Percentiles rank a stretch among this genome's conserved stretches.
These are phyloP conservation scores for Lapara coniferarum DNA, from an alignment of 2,888 invertebrate species.

Conservation along the genomic window DNA sequence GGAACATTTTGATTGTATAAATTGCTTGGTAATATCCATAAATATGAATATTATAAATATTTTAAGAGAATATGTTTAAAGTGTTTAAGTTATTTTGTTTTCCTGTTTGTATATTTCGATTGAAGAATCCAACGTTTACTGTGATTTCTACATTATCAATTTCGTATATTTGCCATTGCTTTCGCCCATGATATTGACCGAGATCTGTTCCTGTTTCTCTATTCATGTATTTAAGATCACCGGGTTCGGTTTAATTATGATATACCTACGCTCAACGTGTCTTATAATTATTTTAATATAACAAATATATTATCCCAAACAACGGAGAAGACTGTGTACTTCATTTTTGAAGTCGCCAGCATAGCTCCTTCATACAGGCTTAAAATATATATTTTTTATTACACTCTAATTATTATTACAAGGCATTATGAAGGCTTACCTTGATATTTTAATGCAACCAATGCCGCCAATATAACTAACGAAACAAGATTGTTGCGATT, in stretches of 20 bases:
- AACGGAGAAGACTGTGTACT: too few relatives aligned
- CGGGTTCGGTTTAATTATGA: too few relatives aligned
- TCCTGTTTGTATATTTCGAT: background rate
- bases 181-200: background rate
- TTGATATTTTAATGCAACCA: slow-evolving; percentile 16
- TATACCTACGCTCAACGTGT: too few relatives aligned
- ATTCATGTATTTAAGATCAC: too few relatives aligned
- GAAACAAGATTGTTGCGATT: background rate
- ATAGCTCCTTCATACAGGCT: too few relatives aligned
- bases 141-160: background rate
- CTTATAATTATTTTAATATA: too few relatives aligned
- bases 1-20: slow-evolving; percentile 10
- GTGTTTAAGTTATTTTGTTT: background rate
- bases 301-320: too few relatives aligned
- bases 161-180: background rate
- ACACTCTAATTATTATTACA: background rate
- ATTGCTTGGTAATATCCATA: background rate
- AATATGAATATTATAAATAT: slow-evolving; percentile 13
- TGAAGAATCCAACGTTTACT: background rate
- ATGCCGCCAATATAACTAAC: background rate
- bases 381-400: too few relatives aligned
- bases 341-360: too few relatives aligned
- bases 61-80: background rate
- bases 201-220: background rate
- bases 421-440: slow-evolving; percentile 2